Base-by-base conservation (phyloP, 35 echinoderm and acorn worm genomes). In the Ophioderma brevispina region DNA sequence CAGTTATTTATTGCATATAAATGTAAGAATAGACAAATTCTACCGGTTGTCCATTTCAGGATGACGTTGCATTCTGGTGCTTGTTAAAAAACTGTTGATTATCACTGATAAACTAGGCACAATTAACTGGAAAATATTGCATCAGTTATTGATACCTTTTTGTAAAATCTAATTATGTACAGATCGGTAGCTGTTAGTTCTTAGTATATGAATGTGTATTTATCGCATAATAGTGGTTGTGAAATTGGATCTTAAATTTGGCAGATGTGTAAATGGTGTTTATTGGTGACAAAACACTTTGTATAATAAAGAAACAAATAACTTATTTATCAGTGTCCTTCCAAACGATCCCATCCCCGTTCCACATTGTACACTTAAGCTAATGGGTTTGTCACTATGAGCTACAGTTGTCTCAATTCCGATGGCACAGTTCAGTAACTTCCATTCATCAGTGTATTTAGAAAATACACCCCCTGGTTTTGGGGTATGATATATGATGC, bases 161-260 rank as follows among this genome's bases (percentile, higher is more conserved):
- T 70, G n/a, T 70, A 70, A 70, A 70, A 70, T 25, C 59, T 25
- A 70, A 70, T n/a, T n/a, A n/a, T 70, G 59, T 70, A 70, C 28
- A 70, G 59, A 70, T 70, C 59, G 41, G 4, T 46, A 46, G 41
- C 59, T 70, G 23, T n/a, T 70, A 70, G 59, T 25, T 70, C 59
- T 4, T 6, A 70, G 59, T 70, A 25, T 70, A 8, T 70, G 59
- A 25, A 25, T 70, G 59, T 70, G 59, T 70, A 70, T 70, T 70
- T 70, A 70, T 70, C n/a, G 59, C 59, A 70, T 70, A 25, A 70
- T 70, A 13, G n/a, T 70, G 59, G 59, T 70, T 70, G 59, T 70
- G 59, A 70, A 70, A 25, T 70, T 70, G 28, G 28, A 25, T 70
- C 59, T 13, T 25, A 70, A 70, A 70, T 70, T 70, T 18, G 28